Evolutionary conservation across 2,888 invertebrate genomes (phyloP).

Genomic region (Tenodera sinensis): DNA sequence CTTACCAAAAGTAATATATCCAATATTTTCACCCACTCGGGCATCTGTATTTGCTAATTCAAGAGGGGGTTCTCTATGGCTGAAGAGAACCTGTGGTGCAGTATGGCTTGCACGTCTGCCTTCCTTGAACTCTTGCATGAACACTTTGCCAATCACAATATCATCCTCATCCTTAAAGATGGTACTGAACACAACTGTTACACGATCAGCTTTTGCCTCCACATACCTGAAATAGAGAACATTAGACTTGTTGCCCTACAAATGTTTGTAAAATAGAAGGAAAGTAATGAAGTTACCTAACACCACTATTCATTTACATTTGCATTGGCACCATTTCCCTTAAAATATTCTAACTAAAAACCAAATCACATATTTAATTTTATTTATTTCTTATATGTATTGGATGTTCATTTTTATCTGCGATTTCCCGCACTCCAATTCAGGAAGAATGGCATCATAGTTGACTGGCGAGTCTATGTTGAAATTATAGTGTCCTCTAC

Average conservation of each 20-base stretch:
- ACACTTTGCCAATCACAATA: conserved; percentile 97
- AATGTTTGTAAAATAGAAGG: conserved; percentile 25
- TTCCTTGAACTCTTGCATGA: conserved; percentile 99
- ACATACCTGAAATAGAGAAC: conserved; percentile 69
- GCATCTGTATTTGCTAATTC: conserved; percentile 94
- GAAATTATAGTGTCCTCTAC: too few relatives aligned
- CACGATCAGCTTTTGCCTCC: conserved; percentile 95
- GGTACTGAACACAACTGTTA: conserved; percentile 98
- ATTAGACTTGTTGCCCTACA: conserved; percentile 24
- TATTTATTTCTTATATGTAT: too few relatives aligned
- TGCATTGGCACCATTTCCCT: too few relatives aligned
- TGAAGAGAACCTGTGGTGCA: conserved; percentile 85
- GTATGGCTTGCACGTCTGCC: conserved; percentile 94
- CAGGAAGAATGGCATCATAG: too few relatives aligned
- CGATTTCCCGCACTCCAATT: too few relatives aligned
- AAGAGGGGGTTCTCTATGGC: conserved; percentile 93
- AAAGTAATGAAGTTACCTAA: too few relatives aligned
- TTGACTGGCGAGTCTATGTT: too few relatives aligned
- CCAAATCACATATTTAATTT: too few relatives aligned
- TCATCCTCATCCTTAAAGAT: conserved; percentile 98
- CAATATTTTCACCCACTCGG: conserved; percentile 92
- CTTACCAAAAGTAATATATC: conserved; percentile 97
- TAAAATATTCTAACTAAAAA: too few relatives aligned
- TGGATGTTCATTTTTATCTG: too few relatives aligned
- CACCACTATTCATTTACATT: too few relatives aligned